A percentile compares a stretch with the other conserved stretches of the same genome.
phyloP scores from a whole-genome alignment of 1,140 invertebrate species.

The Trachymyrmex cornetzi region DNA sequence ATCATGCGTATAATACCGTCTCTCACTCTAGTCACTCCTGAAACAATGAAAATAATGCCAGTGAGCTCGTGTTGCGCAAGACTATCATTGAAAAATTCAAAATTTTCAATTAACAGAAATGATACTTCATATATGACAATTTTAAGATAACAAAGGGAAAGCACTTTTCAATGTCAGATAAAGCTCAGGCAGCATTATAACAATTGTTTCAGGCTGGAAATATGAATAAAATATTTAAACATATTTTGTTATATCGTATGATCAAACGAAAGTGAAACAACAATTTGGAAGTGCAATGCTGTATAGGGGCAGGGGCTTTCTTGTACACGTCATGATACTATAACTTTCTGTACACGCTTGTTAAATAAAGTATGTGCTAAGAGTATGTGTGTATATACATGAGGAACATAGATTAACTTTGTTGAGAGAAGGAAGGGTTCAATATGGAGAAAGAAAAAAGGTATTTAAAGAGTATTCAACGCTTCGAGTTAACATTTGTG shows the following conservation, averaged over 20 bases:
- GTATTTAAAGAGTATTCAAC: not conserved
- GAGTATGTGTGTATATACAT: slow-evolving; percentile 14
- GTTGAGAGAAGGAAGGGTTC: not conserved
- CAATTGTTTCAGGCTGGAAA: slow-evolving; percentile 86
- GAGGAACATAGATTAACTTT: slow-evolving; percentile 24
- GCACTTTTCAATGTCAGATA: slow-evolving; percentile 70
- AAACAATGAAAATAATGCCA: slow-evolving; percentile 87
- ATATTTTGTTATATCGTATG: slow-evolving; percentile 53
- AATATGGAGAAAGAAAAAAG: slow-evolving; percentile 22
- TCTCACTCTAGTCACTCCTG: slow-evolving; percentile 84
- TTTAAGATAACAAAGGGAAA: slow-evolving; percentile 73
- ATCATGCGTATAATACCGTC: slow-evolving; percentile 75
- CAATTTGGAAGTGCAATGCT: slow-evolving; percentile 46
- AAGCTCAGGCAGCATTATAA: slow-evolving; percentile 87
- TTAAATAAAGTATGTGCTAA: slow-evolving; percentile 45
- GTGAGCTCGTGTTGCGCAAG: slow-evolving; percentile 81
- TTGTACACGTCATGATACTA: not conserved
- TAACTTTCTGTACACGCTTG: not conserved
- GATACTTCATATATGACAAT: slow-evolving; percentile 67
- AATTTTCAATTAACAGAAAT: slow-evolving; percentile 67
- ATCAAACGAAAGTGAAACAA: slow-evolving; percentile 65
- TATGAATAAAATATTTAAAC: slow-evolving; percentile 75
- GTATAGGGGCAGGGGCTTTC: not conserved
- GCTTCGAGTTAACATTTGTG: not conserved
- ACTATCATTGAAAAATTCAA: slow-evolving; percentile 68